phyloP scores from a whole-genome alignment of 2,888 invertebrate species.

The Pimpla rufipes region DNA sequence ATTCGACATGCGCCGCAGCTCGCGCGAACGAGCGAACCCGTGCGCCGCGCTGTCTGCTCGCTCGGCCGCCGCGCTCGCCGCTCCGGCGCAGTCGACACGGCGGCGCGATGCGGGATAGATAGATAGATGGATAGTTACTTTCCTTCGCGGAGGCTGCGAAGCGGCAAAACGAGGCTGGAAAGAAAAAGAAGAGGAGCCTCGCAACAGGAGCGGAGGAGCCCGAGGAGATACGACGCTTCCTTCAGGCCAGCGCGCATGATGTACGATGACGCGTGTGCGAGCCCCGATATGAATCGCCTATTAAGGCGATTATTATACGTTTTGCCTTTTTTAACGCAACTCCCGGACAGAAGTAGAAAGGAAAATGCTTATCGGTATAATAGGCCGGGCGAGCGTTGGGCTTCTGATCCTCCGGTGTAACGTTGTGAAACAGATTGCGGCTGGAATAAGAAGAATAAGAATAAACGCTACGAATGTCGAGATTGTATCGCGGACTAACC shows the following conservation, averaged over 20 bases:
- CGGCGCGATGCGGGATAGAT: constrained; percentile 49
- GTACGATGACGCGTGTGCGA: constrained; percentile 50
- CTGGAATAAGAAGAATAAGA: background rate
- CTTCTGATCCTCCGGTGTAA: too few relatives aligned
- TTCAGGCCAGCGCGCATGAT: constrained; percentile 9
- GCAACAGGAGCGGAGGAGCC: background rate
- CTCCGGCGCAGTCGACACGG: constrained; percentile 16
- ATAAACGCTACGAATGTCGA: too few relatives aligned
- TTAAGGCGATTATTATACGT: constrained; percentile 8
- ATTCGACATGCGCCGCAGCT: constrained; percentile 70
- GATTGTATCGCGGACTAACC: too few relatives aligned
- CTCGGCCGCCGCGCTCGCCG: background rate
- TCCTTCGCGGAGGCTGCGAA: constrained; percentile 62
- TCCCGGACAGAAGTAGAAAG: background rate
- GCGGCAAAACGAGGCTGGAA: constrained; percentile 60
- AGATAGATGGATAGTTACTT: constrained; percentile 62
- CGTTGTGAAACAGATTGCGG: background rate
- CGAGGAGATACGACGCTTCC: background rate
- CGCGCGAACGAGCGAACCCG: constrained; percentile 41
- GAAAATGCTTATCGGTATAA: background rate
- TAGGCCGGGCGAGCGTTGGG: too few relatives aligned
- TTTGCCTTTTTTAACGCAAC: background rate
- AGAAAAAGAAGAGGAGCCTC: constrained; percentile 16
- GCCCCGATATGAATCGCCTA: constrained; percentile 42
- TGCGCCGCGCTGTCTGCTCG: background rate